Evolutionary conservation across 2,888 invertebrate species (phyloP), one percentile per base, ranked within the genome.

Genomic region (Branchinecta sandiegonensis): DNA sequence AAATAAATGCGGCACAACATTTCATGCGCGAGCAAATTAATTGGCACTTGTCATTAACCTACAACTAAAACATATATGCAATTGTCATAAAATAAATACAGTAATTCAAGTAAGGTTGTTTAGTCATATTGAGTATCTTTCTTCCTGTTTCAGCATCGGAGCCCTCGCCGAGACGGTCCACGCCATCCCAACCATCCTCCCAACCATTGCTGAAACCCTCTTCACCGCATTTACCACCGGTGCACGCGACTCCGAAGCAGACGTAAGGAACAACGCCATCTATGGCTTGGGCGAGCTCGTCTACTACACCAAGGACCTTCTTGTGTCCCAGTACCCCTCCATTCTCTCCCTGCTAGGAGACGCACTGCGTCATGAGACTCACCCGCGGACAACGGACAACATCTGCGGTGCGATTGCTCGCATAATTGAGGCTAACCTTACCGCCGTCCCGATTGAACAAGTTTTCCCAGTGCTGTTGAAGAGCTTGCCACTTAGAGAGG

Each of bases 331-430:
- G 73, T 89, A 85, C 76, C 79, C 82, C 47, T 80, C 82, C 68
- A 84, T 89, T 72, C 77, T 90, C 66, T 83, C 84, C 76, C 79
- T 81, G 9, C 77, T 90, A n/a, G 86, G 87, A 1, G 77, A 80
- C 48, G 81, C 84, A n/a, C 81, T 88, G 68, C 77, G 81, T 7
- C 74, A 76, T 65, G 89, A 89, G 77, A 79, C 80, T n/a, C 83
- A 85, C 74, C 79, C 82, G 0, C 81, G 86, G 56, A 85, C 85
- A 7, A 78, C 86, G 70, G 90, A 90, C 76, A 90, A 90, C 76
- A 85, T 89, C 72, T 86, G 87, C 76, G 89, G 87, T 67, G 87
- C 89, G 48, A 81, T 88, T 67, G 86, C 88, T 46, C 83, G 88
- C 70, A 81, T 90, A 75, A 86, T 90, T 67, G 79, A 84, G 50